Evolutionary conservation across 2,888 invertebrate genomes (phyloP).

Genomic region (Diaperis boleti): DNA sequence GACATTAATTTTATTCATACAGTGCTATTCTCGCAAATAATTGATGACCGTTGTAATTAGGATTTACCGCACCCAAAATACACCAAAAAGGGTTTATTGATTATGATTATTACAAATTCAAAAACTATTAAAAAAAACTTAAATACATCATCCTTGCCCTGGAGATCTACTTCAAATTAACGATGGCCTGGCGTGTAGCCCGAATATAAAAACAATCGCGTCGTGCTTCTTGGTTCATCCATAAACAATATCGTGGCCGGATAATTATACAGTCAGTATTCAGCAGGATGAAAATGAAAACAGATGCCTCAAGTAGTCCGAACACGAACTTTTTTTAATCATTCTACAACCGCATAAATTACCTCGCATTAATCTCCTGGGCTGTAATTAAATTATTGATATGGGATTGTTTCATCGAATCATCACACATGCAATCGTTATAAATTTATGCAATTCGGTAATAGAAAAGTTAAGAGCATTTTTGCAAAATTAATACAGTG

Average conservation of each 20-base stretch:
- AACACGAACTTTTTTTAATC: conserved; percentile 31
- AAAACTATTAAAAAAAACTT: conserved; percentile 17
- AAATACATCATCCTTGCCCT: conserved; percentile 12
- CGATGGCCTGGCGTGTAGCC: conserved; percentile 20
- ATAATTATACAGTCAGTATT: conserved; percentile 31
- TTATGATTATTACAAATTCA: conserved; percentile 1
- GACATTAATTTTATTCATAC: conserved; percentile 22
- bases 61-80: background rate
- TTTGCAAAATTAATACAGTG: too few species aligned
- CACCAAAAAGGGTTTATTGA: background rate
- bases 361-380: conserved; percentile 19
- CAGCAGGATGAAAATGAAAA: conserved; percentile 34
- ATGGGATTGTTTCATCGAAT: conserved; percentile 19
- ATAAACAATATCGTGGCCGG: conserved; percentile 31
- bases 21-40: conserved; percentile 4
- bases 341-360: conserved; percentile 22
- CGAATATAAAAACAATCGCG: conserved; percentile 14
- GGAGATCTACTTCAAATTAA: conserved; percentile 9
- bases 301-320: conserved; percentile 29
- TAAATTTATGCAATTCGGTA: too few species aligned
- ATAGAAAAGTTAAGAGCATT: too few species aligned
- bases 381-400: conserved; percentile 28
- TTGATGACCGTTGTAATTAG: background rate
- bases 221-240: conserved; percentile 19
- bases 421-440: conserved; percentile 8